Percentiles rank a stretch among this genome's conserved stretches.
phyloP scores from a whole-genome alignment of 2,797 vertebrate genomes.

The Sebastiscus albofasciatus region DNA sequence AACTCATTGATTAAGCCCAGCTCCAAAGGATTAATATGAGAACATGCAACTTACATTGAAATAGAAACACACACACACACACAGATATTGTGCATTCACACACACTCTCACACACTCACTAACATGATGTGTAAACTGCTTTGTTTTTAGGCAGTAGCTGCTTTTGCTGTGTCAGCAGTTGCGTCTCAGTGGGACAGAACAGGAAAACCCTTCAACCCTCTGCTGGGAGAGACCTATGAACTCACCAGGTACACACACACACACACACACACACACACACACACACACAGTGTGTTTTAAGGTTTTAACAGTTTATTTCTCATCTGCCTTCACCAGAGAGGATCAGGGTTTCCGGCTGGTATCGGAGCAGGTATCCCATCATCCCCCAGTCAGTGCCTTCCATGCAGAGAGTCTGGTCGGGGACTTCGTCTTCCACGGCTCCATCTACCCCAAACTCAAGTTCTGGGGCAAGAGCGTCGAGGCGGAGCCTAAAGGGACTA shows the following conservation, averaged over 20 bases:
- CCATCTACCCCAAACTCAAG: conserved; percentile 98
- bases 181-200: conserved; percentile 99
- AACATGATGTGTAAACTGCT: background rate
- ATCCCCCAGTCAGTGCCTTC: conserved; percentile 96
- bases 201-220: conserved; percentile 97
- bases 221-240: conserved; percentile 97
- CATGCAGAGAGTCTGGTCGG: conserved; percentile 91
- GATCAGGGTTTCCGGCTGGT: conserved; percentile 93
- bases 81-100: background rate
- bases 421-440: conserved; percentile 96
- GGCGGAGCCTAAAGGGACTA: conserved; percentile 94
- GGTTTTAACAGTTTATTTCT: background rate
- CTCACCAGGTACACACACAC: conserved; percentile 84
- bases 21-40: background rate
- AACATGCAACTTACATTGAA: background rate
- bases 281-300: background rate
- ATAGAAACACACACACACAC: background rate
- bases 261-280: background rate
- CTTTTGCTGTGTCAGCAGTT: conserved; percentile 97
- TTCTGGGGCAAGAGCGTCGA: conserved; percentile 99
- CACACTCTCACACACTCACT: background rate
- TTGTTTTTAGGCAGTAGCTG: conserved; percentile 88
- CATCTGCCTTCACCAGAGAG: conserved; percentile 78
- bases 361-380: conserved; percentile 97
- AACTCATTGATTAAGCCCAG: background rate